A percentile compares a stretch with the other conserved stretches of the same genome.
These are phyloP conservation scores for Anthophora plumipes DNA, from an alignment of 2,888 invertebrate genomes.

Conservation along the genomic window DNA sequence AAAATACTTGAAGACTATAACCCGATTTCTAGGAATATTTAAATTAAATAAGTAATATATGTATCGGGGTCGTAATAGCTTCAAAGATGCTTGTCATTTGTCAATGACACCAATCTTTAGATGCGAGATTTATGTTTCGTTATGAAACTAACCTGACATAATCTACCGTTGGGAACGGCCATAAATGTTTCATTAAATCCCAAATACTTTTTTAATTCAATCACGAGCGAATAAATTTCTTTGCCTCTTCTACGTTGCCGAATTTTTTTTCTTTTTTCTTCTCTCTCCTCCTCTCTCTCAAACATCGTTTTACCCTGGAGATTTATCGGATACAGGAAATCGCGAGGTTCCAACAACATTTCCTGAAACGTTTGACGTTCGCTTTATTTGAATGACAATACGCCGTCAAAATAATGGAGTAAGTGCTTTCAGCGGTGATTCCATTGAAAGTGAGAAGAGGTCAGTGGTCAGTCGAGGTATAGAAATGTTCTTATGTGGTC, in stretches of 20 bases:
- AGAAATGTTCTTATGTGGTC: slow-evolving; percentile 58
- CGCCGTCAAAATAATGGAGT: slow-evolving; percentile 24
- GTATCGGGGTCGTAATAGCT: neutral
- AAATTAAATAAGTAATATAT: neutral
- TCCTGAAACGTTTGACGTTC: slow-evolving; percentile 32
- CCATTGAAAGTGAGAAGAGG: slow-evolving; percentile 55
- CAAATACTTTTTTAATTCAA: neutral
- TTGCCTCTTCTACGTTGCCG: neutral
- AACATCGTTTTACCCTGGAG: neutral
- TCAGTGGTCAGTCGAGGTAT: slow-evolving; percentile 53
- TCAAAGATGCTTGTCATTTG: too few relatives aligned
- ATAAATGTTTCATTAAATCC: neutral
- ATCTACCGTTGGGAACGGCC: neutral
- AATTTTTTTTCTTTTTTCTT: neutral
- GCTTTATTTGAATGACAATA: slow-evolving; percentile 49
- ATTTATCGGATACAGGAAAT: slow-evolving; percentile 23
- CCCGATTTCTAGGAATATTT: neutral
- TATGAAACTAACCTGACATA: neutral
- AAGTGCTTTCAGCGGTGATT: slow-evolving; percentile 25
- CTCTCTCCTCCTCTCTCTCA: neutral
- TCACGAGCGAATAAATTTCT: too few relatives aligned
- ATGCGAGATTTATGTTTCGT: neutral
- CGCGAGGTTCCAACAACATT: slow-evolving; percentile 6
- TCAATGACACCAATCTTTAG: neutral
- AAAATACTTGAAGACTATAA: neutral